Evolutionary conservation across 2,888 invertebrate genomes (phyloP).

Genomic region (Neocrepidodera transversa): DNA sequence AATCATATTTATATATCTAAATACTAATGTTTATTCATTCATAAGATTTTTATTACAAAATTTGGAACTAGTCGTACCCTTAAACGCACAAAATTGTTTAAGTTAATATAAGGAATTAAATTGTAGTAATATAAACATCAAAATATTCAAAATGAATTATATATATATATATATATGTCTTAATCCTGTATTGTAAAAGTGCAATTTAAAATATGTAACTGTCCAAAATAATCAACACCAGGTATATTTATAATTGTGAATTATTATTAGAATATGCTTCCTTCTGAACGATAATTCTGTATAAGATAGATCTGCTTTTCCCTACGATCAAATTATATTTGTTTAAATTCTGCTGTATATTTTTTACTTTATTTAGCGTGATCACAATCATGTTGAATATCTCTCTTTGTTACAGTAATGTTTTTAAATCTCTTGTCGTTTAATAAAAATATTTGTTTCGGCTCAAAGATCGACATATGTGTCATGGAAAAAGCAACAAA

Average conservation of each 20-base stretch:
- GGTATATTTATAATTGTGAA: background rate
- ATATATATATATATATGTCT: constrained; percentile 9
- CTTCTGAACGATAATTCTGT: background rate
- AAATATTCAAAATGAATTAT: constrained; percentile 12
- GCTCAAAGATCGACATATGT: constrained; percentile 34
- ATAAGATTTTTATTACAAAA: no score
- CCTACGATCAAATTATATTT: background rate
- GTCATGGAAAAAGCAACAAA: constrained; percentile 13
- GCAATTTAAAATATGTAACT: background rate
- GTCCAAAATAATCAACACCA: background rate
- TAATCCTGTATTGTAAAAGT: constrained; percentile 3
- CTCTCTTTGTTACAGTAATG: constrained; percentile 42
- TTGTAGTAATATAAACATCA: constrained; percentile 8
- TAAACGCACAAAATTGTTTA: no score
- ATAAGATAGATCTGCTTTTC: background rate
- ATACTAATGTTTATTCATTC: no score
- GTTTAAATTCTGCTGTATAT: background rate
- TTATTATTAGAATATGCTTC: no score
- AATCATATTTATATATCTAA: no score
- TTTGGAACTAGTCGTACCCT: no score
- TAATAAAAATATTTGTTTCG: constrained; percentile 41
- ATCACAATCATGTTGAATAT: constrained; percentile 27
- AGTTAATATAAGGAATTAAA: background rate
- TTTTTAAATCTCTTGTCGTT: constrained; percentile 42
- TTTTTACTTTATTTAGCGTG: constrained; percentile 12